Evolutionary conservation across 2,113 vertebrate species (phyloP).

Genomic region (Python bivittatus): DNA sequence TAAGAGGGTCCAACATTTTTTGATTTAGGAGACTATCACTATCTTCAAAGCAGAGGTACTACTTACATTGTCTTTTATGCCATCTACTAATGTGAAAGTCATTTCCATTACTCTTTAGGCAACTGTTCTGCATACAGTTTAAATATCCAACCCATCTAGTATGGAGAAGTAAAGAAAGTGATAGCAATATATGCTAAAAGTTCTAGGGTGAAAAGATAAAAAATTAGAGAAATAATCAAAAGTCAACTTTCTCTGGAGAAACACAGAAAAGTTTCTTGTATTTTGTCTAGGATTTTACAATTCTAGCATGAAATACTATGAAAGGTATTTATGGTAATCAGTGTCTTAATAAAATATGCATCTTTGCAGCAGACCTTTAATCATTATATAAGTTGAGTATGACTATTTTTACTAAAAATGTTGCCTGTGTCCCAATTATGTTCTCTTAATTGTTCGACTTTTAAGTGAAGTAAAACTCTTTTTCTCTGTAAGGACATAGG

Average conservation of each 20-base stretch:
- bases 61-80: background rate
- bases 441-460: background rate
- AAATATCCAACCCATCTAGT: background rate
- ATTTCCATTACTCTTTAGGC: background rate
- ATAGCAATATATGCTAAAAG: background rate
- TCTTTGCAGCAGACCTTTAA: background rate
- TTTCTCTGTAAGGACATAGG: background rate
- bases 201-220: background rate
- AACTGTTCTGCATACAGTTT: background rate
- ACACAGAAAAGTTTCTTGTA: background rate
- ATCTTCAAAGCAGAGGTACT: background rate
- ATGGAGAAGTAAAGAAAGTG: background rate
- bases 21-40: background rate
- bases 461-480: background rate
- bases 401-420: background rate
- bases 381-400: background rate
- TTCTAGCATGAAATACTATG: background rate
- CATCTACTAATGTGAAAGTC: background rate
- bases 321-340: background rate
- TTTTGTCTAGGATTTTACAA: background rate
- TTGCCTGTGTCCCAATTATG: background rate
- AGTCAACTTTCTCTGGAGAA: background rate
- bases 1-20: background rate
- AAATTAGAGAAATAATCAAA: background rate
- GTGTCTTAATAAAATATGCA: background rate